phyloP scores from a whole-genome alignment of 1,140 invertebrate species.

The Papilio xuthus region DNA sequence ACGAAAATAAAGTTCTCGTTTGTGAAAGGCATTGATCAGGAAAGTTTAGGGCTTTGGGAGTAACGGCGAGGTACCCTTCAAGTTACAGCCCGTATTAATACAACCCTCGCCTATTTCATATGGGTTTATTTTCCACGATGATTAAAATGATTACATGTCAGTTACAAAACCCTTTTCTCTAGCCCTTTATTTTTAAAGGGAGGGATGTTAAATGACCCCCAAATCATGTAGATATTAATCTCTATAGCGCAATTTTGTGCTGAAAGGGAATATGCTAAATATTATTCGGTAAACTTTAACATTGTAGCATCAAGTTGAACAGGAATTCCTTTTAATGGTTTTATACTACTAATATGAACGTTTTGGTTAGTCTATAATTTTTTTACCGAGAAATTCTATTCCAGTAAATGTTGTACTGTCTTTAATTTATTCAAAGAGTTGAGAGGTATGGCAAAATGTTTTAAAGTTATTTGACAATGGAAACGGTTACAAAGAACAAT shows the following conservation, averaged over 20 bases:
- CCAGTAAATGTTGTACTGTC: too few relatives aligned
- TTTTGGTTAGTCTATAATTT: not conserved
- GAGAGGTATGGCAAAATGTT: too few relatives aligned
- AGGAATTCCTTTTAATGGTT: not conserved
- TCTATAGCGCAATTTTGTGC: not conserved
- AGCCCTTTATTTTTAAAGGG: not conserved
- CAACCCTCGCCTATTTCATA: not conserved
- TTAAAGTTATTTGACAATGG: too few relatives aligned
- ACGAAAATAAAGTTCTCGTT: slow-evolving; percentile 36
- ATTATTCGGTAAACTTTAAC: not conserved
- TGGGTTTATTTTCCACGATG: not conserved
- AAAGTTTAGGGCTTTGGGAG: not conserved
- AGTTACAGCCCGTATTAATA: slow-evolving; percentile 7
- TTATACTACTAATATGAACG: too few relatives aligned
- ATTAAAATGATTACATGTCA: slow-evolving; percentile 1
- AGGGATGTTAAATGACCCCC: not conserved
- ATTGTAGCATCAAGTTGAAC: not conserved
- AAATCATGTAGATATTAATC: not conserved
- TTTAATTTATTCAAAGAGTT: too few relatives aligned
- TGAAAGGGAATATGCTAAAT: not conserved
- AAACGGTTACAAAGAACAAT: too few relatives aligned
- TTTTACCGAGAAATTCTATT: not conserved
- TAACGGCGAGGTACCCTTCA: not conserved
- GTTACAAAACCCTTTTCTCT: not conserved
- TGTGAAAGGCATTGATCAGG: slow-evolving; percentile 1